Evolutionary conservation across 2,888 invertebrate species (phyloP).

Genomic region (Heliconius erato): DNA sequence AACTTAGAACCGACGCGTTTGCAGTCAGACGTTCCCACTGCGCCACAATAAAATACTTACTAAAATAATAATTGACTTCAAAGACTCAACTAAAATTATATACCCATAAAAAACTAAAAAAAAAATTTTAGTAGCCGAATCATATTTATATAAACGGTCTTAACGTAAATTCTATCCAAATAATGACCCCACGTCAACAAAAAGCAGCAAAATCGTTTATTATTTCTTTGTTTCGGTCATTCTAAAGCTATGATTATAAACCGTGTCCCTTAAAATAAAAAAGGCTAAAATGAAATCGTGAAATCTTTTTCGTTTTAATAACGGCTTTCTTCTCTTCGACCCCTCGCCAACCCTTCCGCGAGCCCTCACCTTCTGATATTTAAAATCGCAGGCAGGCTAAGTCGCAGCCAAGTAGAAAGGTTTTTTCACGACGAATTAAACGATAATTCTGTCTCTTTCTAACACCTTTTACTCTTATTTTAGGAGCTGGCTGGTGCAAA

Average conservation of each 20-base stretch:
- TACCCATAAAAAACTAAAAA: background rate
- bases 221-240: slow-evolving; percentile 29
- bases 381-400: slow-evolving; percentile 82
- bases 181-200: slow-evolving; percentile 1
- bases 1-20: background rate
- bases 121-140: no score
- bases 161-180: slow-evolving; percentile 13
- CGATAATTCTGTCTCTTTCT: slow-evolving; percentile 48
- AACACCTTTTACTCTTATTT: slow-evolving; percentile 32
- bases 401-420: slow-evolving; percentile 56
- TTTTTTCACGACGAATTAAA: slow-evolving; percentile 50
- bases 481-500: background rate
- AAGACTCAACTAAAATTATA: background rate
- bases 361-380: slow-evolving; percentile 77
- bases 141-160: background rate
- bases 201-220: slow-evolving; percentile 16
- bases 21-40: background rate
- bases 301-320: slow-evolving; percentile 81
- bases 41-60: no score
- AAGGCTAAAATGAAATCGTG: slow-evolving; percentile 58
- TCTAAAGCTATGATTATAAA: slow-evolving; percentile 44
- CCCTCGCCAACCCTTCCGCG: slow-evolving; percentile 66
- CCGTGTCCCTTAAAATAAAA: slow-evolving; percentile 65
- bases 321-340: slow-evolving; percentile 76
- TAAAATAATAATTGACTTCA: background rate